These are phyloP conservation scores for Cinclus mexicanus DNA, from an alignment of 2,113 vertebrate genomes.

Conservation along the genomic window DNA sequence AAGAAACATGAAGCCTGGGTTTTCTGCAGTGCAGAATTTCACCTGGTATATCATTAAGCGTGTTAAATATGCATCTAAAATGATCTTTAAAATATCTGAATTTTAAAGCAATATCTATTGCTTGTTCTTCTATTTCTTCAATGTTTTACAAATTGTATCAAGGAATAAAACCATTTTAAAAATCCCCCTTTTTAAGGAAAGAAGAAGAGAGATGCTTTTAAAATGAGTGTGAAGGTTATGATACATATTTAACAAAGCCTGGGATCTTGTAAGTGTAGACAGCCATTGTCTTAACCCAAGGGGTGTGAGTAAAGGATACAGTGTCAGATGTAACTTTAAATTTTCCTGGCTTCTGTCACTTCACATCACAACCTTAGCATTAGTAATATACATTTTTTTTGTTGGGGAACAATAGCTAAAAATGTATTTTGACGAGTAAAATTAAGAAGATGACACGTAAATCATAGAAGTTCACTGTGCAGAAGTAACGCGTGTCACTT, in stretches of 20 bases:
- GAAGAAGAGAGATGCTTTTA: background rate
- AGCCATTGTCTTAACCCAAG: background rate
- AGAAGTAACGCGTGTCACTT: constrained; percentile 56
- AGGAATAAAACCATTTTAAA: background rate
- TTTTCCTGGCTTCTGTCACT: constrained; percentile 53
- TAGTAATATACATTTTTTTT: constrained; percentile 66
- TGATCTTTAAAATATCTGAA: background rate
- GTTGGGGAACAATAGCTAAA: constrained; percentile 55
- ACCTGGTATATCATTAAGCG: background rate
- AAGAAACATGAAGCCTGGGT: background rate
- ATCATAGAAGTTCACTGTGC: constrained; percentile 49
- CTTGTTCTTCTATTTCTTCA: background rate
- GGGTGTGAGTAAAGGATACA: background rate
- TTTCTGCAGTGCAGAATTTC: background rate
- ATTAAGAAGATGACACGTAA: constrained; percentile 58
- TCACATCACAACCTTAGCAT: constrained; percentile 58
- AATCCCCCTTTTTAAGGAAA: background rate
- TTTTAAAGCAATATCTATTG: background rate
- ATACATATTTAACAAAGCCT: constrained; percentile 42
- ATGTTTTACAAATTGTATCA: background rate
- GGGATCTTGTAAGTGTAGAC: constrained; percentile 20
- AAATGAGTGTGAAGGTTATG: background rate
- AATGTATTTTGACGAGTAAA: constrained; percentile 75
- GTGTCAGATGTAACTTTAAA: constrained; percentile 29
- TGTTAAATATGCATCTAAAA: background rate